Conservation (phyloP, 1,140 invertebrate species). For the Antheraea pernyi region DNA sequence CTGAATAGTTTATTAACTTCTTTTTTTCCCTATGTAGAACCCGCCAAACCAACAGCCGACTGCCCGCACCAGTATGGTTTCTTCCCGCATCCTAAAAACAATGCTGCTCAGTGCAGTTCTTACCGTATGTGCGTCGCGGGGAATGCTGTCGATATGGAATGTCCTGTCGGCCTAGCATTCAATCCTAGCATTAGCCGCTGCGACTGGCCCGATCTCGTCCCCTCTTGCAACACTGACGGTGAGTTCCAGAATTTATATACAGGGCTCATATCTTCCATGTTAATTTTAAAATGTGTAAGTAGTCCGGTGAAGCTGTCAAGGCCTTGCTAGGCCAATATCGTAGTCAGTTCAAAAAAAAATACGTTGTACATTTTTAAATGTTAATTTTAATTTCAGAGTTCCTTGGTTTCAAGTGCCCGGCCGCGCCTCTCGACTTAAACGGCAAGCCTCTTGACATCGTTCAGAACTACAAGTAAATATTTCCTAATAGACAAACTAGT, state of each 20-base stretch:
- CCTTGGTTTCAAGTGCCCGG: constrained; percentile 45
- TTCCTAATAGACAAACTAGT: too few relatives aligned
- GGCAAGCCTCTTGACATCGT: constrained; percentile 30
- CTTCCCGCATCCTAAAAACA: constrained; percentile 83
- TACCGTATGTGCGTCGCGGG: constrained; percentile 91
- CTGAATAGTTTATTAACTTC: not conserved
- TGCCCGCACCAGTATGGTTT: constrained; percentile 93
- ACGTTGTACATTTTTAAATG: not conserved
- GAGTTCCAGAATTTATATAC: constrained; percentile 19
- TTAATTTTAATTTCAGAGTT: constrained; percentile 36
- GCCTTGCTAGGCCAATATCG: too few relatives aligned
- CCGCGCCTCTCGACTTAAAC: constrained; percentile 26
- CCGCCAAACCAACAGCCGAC: constrained; percentile 82
- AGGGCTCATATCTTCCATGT: too few relatives aligned
- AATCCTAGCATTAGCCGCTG: constrained; percentile 86
- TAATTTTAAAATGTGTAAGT: too few relatives aligned
- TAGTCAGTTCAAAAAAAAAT: too few relatives aligned
- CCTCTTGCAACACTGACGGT: constrained; percentile 86
- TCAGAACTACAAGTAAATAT: constrained; percentile 40
- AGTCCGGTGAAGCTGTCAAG: too few relatives aligned
- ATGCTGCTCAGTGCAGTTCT: constrained; percentile 82
- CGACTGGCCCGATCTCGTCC: constrained; percentile 91
- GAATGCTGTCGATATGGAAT: constrained; percentile 80
- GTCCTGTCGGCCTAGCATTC: constrained; percentile 91
- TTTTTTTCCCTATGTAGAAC: constrained; percentile 35